Percentiles rank a stretch among this genome's conserved stretches.
Conservation (phyloP, 2,797 vertebrate species). For the Staurois parvus region DNA sequence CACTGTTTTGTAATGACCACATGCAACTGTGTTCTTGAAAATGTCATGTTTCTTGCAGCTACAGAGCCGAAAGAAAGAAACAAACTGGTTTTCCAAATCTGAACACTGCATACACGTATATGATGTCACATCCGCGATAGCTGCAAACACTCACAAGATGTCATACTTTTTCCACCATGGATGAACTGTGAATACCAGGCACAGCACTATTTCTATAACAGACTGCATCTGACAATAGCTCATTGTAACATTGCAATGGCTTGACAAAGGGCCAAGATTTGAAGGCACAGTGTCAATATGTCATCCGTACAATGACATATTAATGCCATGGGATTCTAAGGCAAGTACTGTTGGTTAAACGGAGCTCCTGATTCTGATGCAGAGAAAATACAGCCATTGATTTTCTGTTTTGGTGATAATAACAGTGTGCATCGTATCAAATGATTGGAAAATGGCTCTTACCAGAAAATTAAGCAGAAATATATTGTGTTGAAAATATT, state of each 20-base stretch:
- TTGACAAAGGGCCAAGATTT: conserved; percentile 41
- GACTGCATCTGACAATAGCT: conserved; percentile 42
- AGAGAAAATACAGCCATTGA: background rate
- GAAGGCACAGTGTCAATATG: conserved; percentile 41
- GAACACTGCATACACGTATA: background rate
- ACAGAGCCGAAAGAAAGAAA: conserved; percentile 6
- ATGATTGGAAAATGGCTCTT: background rate
- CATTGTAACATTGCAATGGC: conserved; percentile 22
- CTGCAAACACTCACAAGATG: conserved; percentile 4
- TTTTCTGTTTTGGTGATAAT: background rate
- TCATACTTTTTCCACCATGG: conserved; percentile 25
- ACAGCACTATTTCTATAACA: conserved; percentile 28
- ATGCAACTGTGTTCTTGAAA: conserved; percentile 51
- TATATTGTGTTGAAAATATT: too few relatives aligned
- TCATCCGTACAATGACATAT: conserved; percentile 43
- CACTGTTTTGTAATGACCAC: conserved; percentile 54
- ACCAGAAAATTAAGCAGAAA: too few relatives aligned
- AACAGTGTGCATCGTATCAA: background rate
- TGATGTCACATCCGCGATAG: conserved; percentile 28
- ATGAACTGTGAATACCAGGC: conserved; percentile 23
- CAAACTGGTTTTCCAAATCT: background rate
- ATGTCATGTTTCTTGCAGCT: conserved; percentile 52
- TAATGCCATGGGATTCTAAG: conserved; percentile 17
- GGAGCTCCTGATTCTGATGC: background rate
- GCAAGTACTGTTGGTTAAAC: background rate